Percentiles rank a stretch among this genome's conserved stretches.
phyloP scores from a whole-genome alignment of 2,888 invertebrate genomes.

The Lasiommata megera region DNA sequence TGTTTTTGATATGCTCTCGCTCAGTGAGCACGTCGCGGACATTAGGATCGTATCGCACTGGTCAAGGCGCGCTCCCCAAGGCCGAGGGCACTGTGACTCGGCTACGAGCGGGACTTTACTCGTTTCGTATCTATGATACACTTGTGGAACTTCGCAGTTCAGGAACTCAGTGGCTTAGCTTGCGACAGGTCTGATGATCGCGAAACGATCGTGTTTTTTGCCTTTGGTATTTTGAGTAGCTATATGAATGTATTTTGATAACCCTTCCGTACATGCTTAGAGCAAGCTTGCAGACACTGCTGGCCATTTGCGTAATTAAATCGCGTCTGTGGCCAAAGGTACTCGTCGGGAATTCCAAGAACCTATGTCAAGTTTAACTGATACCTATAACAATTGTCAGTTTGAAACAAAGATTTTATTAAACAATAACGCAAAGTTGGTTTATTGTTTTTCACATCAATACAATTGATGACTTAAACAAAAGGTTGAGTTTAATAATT shows the following conservation, averaged over 20 bases:
- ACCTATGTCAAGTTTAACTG: too few relatives aligned
- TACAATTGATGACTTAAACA: not conserved
- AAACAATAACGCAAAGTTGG: too few relatives aligned
- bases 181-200: not conserved
- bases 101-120: not conserved
- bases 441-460: not conserved
- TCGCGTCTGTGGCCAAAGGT: too few relatives aligned
- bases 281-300: too few relatives aligned
- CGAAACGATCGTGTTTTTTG: not conserved
- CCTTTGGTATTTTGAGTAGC: too few relatives aligned
- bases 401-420: too few relatives aligned
- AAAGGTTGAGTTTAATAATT: not conserved
- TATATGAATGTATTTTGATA: too few relatives aligned
- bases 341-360: too few relatives aligned
- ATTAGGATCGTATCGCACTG: constrained; percentile 24
- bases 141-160: not conserved
- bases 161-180: not conserved
- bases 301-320: too few relatives aligned
- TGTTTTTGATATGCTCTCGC: not conserved
- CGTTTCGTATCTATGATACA: not conserved
- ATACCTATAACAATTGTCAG: too few relatives aligned
- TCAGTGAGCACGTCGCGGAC: constrained; percentile 4
- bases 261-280: too few relatives aligned
- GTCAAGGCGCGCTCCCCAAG: constrained; percentile 14
- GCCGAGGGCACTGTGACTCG: not conserved